Conservation (phyloP, 2,113 vertebrate species). For the Chroicocephalus ridibundus region DNA sequence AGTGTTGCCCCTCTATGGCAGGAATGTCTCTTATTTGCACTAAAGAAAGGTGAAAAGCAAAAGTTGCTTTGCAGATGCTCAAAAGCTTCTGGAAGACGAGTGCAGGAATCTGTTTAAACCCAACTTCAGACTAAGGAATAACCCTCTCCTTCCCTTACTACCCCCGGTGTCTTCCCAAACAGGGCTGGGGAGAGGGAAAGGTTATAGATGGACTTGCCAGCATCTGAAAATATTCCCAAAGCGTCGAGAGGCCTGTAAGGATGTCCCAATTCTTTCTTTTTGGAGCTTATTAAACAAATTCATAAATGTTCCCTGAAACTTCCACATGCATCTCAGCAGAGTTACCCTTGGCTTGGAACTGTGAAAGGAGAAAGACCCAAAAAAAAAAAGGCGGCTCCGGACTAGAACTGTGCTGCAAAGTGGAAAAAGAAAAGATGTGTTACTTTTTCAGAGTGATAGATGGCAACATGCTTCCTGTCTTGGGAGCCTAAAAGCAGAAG, state of each 20-base stretch:
- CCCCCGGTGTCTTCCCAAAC: neutral
- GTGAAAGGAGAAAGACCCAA: neutral
- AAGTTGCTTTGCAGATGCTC: neutral
- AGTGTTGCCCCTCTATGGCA: neutral
- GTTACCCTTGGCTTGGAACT: neutral
- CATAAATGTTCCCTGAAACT: neutral
- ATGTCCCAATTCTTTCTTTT: neutral
- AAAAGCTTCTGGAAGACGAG: neutral
- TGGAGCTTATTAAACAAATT: neutral
- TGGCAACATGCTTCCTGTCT: neutral
- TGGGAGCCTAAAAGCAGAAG: neutral
- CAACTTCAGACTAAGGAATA: neutral
- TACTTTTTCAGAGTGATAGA: neutral
- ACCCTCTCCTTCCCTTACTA: neutral
- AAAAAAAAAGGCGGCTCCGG: neutral
- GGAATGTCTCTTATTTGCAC: neutral
- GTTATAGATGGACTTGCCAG: neutral
- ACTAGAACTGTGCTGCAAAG: neutral
- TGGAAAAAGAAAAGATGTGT: neutral
- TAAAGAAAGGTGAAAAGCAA: neutral
- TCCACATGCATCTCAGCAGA: neutral
- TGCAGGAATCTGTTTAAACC: neutral
- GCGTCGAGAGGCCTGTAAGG: neutral
- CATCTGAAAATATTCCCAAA: neutral
- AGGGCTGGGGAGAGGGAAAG: neutral